Percentiles rank a stretch among this genome's conserved stretches.
These are phyloP conservation scores for Lacanobia wlatinum DNA, from an alignment of 2,888 invertebrate genomes.

Conservation along the genomic window DNA sequence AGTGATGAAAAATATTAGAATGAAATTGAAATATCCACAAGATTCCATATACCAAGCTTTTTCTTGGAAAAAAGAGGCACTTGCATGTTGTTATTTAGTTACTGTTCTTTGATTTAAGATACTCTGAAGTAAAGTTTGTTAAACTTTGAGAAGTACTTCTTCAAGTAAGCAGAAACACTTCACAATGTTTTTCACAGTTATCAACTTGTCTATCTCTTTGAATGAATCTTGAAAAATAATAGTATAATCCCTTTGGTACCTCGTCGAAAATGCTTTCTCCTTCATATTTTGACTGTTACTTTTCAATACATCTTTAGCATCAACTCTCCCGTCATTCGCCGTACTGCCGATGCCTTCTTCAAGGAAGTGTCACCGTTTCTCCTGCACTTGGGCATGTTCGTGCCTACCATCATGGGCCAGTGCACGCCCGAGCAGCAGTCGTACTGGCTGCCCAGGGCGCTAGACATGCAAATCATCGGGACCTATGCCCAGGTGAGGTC, in stretches of 20 bases:
- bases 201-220: background rate
- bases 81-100: background rate
- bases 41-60: too few relatives aligned
- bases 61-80: background rate
- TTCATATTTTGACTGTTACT: background rate
- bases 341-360: constrained; percentile 90
- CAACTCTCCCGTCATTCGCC: constrained; percentile 73
- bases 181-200: background rate
- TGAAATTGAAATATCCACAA: too few relatives aligned
- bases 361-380: constrained; percentile 93
- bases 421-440: constrained; percentile 96
- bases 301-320: constrained; percentile 57
- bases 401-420: constrained; percentile 97
- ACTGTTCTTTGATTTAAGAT: constrained; percentile 8
- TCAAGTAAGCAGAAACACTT: background rate
- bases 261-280: background rate
- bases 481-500: constrained; percentile 96
- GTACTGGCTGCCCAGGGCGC: constrained; percentile 95
- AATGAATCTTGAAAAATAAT: background rate
- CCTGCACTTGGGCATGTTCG: constrained; percentile 97
- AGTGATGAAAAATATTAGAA: too few relatives aligned
- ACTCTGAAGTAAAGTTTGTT: constrained; percentile 10
- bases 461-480: constrained; percentile 95
- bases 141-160: constrained; percentile 8
- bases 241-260: background rate